A percentile compares a stretch with the other conserved stretches of the same genome.
phyloP scores from a whole-genome alignment of 2,113 vertebrate species.

The Sylvia atricapilla region DNA sequence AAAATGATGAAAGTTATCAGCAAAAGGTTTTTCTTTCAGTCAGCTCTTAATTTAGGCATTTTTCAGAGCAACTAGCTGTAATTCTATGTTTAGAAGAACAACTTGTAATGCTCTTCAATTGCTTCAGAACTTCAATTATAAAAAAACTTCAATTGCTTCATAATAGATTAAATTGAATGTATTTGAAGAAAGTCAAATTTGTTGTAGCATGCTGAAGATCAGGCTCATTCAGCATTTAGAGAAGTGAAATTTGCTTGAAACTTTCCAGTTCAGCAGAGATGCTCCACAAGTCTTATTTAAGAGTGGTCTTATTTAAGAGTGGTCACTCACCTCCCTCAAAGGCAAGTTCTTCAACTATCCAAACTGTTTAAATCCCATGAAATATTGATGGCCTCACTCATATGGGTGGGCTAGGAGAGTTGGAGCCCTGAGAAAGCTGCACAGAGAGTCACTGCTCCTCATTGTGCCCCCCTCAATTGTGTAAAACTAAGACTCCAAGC shows the following conservation, averaged over 20 bases:
- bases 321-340: not conserved
- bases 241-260: not conserved
- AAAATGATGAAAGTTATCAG: not conserved
- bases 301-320: not conserved
- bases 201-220: not conserved
- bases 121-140: not conserved
- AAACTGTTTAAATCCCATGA: not conserved
- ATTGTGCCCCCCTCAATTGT: not conserved
- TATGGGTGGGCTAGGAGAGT: not conserved
- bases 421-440: not conserved
- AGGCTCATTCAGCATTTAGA: not conserved
- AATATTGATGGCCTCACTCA: fast-evolving
- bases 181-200: not conserved
- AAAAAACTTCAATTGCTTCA: not conserved
- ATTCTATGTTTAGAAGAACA: not conserved
- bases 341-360: not conserved
- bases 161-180: not conserved
- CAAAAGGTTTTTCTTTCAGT: not conserved
- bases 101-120: not conserved
- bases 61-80: not conserved
- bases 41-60: not conserved
- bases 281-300: not conserved
- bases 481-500: not conserved
- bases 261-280: not conserved
- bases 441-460: not conserved